A percentile compares a stretch with the other conserved stretches of the same genome.
Conservation (phyloP, 2,888 invertebrate genomes). For the Drosophila borborema region DNA sequence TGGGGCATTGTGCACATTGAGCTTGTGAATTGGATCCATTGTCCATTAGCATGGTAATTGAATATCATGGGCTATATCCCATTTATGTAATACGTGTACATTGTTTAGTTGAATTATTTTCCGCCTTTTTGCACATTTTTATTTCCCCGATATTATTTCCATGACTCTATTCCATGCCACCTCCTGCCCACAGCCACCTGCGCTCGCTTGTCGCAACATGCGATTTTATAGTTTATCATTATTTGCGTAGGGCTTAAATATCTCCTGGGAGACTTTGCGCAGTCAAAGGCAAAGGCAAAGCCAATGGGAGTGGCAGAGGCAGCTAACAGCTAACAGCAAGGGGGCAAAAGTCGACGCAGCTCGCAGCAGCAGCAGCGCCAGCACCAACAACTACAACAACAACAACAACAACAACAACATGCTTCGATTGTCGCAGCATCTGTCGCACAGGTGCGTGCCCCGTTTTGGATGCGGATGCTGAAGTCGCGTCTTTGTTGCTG, state of each 20-base stretch:
- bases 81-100: conserved; percentile 80
- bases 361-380: no score
- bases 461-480: conserved; percentile 39
- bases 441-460: conserved; percentile 69
- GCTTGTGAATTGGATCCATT: conserved; percentile 38
- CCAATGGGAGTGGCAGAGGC: conserved; percentile 15
- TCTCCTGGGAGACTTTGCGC: conserved; percentile 66
- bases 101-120: conserved; percentile 82
- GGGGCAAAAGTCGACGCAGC: conserved; percentile 55
- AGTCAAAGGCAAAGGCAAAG: conserved; percentile 26
- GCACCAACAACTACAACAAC: conserved; percentile 30
- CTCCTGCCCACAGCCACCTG: conserved; percentile 9
- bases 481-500: conserved; percentile 40
- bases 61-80: conserved; percentile 71
- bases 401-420: conserved; percentile 47
- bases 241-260: conserved; percentile 74
- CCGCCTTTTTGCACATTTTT: conserved; percentile 79
- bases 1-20: not conserved
- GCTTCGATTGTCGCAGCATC: conserved; percentile 65
- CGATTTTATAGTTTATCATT: conserved; percentile 81
- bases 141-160: conserved; percentile 68
- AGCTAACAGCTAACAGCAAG: conserved; percentile 19
- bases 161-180: conserved; percentile 7
- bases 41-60: conserved; percentile 70
- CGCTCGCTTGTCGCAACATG: conserved; percentile 41